Percentiles rank a stretch among this genome's conserved stretches.
phyloP scores from a whole-genome alignment of 2,113 vertebrate genomes.

The Sapayoa aenigma region DNA sequence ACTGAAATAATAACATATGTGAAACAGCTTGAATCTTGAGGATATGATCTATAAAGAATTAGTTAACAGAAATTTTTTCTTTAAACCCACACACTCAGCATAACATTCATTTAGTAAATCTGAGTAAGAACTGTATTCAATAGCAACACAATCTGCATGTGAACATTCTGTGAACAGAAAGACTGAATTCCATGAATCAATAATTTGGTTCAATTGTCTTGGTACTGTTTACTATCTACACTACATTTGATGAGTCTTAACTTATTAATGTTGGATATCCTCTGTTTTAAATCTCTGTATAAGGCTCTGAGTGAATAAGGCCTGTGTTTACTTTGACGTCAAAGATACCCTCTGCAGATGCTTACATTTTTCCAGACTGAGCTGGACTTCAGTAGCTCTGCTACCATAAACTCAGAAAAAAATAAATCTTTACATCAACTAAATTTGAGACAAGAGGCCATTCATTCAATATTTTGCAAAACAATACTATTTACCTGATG shows the following conservation, averaged over 20 bases:
- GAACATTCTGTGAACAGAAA: constrained; percentile 9
- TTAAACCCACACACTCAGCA: constrained; percentile 22
- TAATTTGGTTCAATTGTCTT: constrained; percentile 38
- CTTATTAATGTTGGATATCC: background rate
- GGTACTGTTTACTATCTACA: constrained; percentile 19
- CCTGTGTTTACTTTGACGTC: background rate
- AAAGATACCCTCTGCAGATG: background rate
- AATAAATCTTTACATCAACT: background rate
- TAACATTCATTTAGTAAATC: constrained; percentile 54
- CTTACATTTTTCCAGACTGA: background rate
- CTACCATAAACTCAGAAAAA: background rate
- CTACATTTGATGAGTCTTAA: background rate
- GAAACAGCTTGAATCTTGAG: constrained; percentile 44
- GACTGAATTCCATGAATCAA: constrained; percentile 37
- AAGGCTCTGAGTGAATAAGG: background rate
- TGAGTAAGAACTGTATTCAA: constrained; percentile 22
- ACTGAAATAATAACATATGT: constrained; percentile 44
- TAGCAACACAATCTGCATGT: constrained; percentile 24
- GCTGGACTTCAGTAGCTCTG: background rate
- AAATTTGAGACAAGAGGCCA: background rate
- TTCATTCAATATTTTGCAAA: background rate
- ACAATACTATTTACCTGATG: background rate
- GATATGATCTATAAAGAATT: constrained; percentile 30
- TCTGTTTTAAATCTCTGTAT: background rate
- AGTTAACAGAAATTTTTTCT: constrained; percentile 29